Evolutionary conservation across 2,113 vertebrate genomes (phyloP), one percentile per base, ranked within the genome.

Genomic region (Lethenteron camtschaticum): DNA sequence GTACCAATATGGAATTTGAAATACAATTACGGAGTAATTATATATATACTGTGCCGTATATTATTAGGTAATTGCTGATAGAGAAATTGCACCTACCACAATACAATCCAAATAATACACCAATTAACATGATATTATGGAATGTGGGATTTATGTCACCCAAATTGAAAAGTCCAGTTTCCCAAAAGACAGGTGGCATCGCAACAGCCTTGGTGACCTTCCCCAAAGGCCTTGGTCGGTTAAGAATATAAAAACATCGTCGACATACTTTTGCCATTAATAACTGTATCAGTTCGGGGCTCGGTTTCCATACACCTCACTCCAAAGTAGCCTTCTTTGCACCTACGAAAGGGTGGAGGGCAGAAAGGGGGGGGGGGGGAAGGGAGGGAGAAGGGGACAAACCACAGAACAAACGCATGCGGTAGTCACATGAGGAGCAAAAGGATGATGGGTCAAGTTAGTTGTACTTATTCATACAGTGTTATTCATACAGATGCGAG

Each of bases 281-380:
- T 66, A 66, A 66, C 63, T 66, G 63, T 66, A 66, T 66, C 63
- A 66, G 63, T 66, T 66, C 63, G 63, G 76, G 92, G 90, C 82
- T 88, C 86, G 79, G 87, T 88, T 85, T 89, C 82, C 85, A 87
- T 87, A 87, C 92, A 96, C 80, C 92, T 88, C 74, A 80, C 86
- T 85, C 90, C 92, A 82, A 84, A 91, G 90, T 88, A 96, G 89
- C 88, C 89, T 1, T 83, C 82, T 78, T 83, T 86, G 89, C 92
- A 96, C 89, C 92, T 96, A 66, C 24, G 24, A 66, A 41, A 41
- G 41, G 41, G 41, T 41, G 41, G 41, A 41, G 41, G 41, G 41
- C 41, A 41, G 41, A 24, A 66, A 11, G 82, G 87, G 85, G 85
- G 82, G 83, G 83, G 83, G 85, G 94, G 89, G 83, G 63, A 11